Evolutionary conservation across 2,797 vertebrate species (phyloP), one percentile per base, ranked within the genome.

Genomic region (Ctenopoma multispine): DNA sequence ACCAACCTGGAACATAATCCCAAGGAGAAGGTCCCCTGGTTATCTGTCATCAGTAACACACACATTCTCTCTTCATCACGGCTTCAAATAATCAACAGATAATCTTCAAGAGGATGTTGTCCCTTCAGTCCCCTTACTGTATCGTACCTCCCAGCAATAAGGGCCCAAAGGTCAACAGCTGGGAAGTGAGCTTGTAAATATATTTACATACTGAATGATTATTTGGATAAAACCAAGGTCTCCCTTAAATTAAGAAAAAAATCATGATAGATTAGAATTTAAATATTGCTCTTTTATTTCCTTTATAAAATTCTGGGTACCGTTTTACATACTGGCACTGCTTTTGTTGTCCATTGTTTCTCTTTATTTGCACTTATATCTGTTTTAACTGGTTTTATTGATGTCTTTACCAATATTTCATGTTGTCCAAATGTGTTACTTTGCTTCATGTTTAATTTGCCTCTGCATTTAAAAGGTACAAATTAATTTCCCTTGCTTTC

Each of bases 1-100:
- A 85, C 84, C 79, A 92, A 93, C 91, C 93, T 91, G 90, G 77
- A 83, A 86, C 85, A 84, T 95, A 94, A 94, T 95, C 93, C 93
- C 86, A 94, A 94, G 93, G 85, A 95, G 89, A 85, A 90, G 87
- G 74, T 87, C 86, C 78, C 83, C 75, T 81, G 88, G 87, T 89
- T 89, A 89, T 90, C 83, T 87, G 86, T 84, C 81, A 90, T 86
- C 81, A 77, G 79, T 70, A 73, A 72, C 57, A 76, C 74, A 68
- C 63, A 72, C 72, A 62, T 71, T 41, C 12, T 51, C 71, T 72
- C 82, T 82, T 84, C 74, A 8, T 66, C 66, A 54, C 53, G 5
- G 61, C 71, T 88, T 80, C 67, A 84, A 87, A 88, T 89, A 80
- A 90, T 89, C 69, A 23, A 77, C 71, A 29, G 79, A 87, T 92